Conservation (phyloP, 1,140 invertebrate genomes). For the Drosophila willistoni region DNA sequence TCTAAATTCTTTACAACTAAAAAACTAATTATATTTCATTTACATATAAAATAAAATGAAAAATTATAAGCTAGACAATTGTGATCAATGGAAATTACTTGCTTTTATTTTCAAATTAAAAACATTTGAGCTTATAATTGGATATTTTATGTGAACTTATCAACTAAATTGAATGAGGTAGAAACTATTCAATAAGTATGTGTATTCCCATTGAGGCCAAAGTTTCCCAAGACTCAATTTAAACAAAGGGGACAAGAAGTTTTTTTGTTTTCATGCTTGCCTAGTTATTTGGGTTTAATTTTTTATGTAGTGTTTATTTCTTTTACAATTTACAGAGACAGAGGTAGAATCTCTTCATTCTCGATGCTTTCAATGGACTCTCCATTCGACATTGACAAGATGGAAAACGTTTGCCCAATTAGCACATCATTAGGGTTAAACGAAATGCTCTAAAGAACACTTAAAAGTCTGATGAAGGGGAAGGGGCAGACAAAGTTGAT, state of each 20-base stretch:
- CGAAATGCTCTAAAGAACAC: conserved; percentile 36
- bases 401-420: conserved; percentile 66
- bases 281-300: not conserved
- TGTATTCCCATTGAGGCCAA: not conserved
- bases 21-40: too few relatives aligned
- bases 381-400: conserved; percentile 58
- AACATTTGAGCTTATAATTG: too few relatives aligned
- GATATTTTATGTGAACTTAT: too few relatives aligned
- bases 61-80: too few relatives aligned
- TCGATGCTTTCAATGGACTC: conserved; percentile 8
- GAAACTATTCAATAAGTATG: too few relatives aligned
- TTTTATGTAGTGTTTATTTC: conserved; percentile 71
- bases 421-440: conserved; percentile 75
- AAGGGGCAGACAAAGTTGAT: too few relatives aligned
- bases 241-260: not conserved
- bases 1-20: too few relatives aligned
- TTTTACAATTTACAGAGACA: conserved; percentile 48
- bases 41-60: too few relatives aligned
- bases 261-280: not conserved
- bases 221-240: not conserved
- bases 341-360: not conserved
- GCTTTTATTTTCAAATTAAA: too few relatives aligned
- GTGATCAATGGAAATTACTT: too few relatives aligned
- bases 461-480: not conserved
- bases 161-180: too few relatives aligned